A percentile compares a stretch with the other conserved stretches of the same genome.
phyloP scores from a whole-genome alignment of 1,140 invertebrate species.

The Callitettix versicolor region DNA sequence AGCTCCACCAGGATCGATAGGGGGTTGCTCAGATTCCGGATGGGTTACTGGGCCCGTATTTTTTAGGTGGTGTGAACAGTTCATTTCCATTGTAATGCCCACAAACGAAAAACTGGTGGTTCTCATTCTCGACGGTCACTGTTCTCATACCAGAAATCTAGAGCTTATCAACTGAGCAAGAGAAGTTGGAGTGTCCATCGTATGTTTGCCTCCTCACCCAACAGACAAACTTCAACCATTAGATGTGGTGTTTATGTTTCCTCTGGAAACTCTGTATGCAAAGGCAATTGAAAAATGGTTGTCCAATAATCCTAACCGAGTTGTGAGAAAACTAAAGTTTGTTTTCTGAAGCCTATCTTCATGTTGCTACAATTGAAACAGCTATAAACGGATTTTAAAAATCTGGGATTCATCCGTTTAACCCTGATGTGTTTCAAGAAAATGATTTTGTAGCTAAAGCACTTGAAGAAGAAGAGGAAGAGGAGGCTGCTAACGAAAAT shows the following conservation, averaged over 20 bases:
- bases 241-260: constrained; percentile 28
- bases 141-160: constrained; percentile 28
- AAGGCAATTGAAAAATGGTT: no score
- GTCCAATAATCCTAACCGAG: constrained; percentile 23
- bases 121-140: constrained; percentile 31
- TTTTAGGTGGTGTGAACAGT: constrained; percentile 17
- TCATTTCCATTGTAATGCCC: constrained; percentile 21
- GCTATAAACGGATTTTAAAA: constrained; percentile 27
- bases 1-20: constrained; percentile 26
- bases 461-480: no score
- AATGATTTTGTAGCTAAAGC: no score
- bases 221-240: constrained; percentile 27
- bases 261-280: no score
- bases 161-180: constrained; percentile 26
- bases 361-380: constrained; percentile 25
- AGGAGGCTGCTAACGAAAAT: no score
- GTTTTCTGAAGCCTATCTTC: constrained; percentile 25
- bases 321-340: constrained; percentile 25
- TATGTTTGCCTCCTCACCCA: constrained; percentile 28
- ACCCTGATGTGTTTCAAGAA: no score
- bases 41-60: constrained; percentile 30
- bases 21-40: constrained; percentile 26
- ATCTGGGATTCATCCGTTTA: constrained; percentile 27
- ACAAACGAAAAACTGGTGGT: constrained; percentile 25
- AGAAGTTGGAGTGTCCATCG: constrained; percentile 25